Evolutionary conservation across 2,888 invertebrate species (phyloP), one percentile per base, ranked within the genome.

Genomic region (Nycteola revayana): DNA sequence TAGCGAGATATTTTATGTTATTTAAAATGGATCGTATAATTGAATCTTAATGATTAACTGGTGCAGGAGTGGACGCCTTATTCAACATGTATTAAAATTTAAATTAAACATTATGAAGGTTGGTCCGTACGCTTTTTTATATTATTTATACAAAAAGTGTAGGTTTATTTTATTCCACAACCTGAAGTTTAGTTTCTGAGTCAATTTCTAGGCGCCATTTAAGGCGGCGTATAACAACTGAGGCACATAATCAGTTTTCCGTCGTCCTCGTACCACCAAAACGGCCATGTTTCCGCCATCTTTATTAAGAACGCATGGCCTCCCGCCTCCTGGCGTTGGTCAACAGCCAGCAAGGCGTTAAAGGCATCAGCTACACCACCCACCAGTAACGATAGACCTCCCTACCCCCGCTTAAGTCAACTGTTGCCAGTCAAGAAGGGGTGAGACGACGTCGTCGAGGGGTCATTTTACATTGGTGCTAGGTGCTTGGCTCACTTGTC

Each of bases 311-410:
- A 84, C 86, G 85, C 85, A 84, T 84, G 77, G 79, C 75, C 71
- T 70, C 77, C 79, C 75, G 70, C 83, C 83, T 80, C 80, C 84
- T 76, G 71, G 79, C 82, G 80, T 82, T 86, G 86, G 86, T 85
- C 85, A 83, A 69, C 75, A 75, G 81, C 86, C 86, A 86, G 84
- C 85, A 77, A 83, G 84, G 86, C 86, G 86, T 87, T 86, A 87
- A 86, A 85, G 86, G 86, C 85, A 84, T 85, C 82, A 79, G 80
- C 82, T 75, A 76, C 75, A 73, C 73, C 76, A 67, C 73, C 73
- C 69, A 65, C 85, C 83, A 76, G 41, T 66, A 49, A 64, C 56
- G 50, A 66, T 66, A 66, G 82, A 66, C 42, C 79, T 63, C 47
- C 71, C 63, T 63, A 49, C 49, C 66, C 64, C 60, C 61, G 49